Evolutionary conservation across 2,797 vertebrate genomes (phyloP).

Genomic region (Picus viridis): DNA sequence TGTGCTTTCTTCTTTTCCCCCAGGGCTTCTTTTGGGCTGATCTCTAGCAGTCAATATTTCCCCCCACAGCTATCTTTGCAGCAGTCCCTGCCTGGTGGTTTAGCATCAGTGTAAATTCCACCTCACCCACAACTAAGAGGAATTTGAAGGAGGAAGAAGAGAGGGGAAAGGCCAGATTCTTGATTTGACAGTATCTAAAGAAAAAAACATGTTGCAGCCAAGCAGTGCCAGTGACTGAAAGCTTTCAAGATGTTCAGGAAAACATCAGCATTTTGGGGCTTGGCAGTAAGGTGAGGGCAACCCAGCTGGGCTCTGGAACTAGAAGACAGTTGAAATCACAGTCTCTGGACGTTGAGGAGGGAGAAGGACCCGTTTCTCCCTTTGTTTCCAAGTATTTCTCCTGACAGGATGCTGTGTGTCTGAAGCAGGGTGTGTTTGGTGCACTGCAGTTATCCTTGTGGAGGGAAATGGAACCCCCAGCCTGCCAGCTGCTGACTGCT

Average conservation of each 20-base stretch:
- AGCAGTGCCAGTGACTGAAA: neutral
- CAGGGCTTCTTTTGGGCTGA: neutral
- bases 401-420: accelerated
- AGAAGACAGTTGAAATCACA: neutral
- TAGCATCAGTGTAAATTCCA: neutral
- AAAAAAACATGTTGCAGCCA: neutral
- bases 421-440: accelerated
- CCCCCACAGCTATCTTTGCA: neutral
- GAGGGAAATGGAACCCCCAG: neutral
- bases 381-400: neutral
- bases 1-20: accelerated
- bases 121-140: neutral
- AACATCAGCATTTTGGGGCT: neutral
- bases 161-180: neutral
- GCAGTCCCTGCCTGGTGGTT: neutral
- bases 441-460: neutral
- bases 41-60: neutral
- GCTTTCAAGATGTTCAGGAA: neutral
- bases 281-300: neutral
- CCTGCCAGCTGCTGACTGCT: neutral
- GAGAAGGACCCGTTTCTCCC: neutral
- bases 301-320: neutral
- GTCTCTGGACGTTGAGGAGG: neutral
- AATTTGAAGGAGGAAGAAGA: neutral
- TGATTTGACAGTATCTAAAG: accelerated